Conservation (phyloP, 2,888 invertebrate species). For the Busseola fusca region DNA sequence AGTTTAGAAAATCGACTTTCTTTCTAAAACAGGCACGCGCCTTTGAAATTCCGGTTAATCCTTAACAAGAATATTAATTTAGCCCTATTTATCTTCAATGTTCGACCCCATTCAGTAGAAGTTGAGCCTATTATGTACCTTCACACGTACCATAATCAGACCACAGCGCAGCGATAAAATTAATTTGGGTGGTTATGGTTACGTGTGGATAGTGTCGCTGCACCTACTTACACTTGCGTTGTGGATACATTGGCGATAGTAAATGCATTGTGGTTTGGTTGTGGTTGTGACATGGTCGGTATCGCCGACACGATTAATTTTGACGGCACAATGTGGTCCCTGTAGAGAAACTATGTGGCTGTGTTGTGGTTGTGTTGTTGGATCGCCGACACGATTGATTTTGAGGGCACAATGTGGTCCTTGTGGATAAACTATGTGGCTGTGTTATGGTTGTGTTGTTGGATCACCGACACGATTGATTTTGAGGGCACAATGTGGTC, state of each 20-base stretch:
- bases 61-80: conserved; percentile 6
- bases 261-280: neutral
- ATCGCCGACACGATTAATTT: neutral
- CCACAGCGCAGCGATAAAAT: neutral
- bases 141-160: neutral
- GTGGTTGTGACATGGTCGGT: neutral
- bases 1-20: conserved; percentile 5
- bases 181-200: neutral
- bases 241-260: neutral
- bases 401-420: neutral
- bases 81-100: neutral
- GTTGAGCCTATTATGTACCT: neutral
- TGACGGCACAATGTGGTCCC: neutral
- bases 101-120: neutral
- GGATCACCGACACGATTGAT: neutral
- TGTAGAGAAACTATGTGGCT: neutral
- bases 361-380: neutral
- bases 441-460: neutral
- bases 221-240: neutral
- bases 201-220: neutral
- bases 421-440: neutral
- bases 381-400: neutral
- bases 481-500: neutral
- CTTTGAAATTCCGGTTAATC: neutral
- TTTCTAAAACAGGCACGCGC: neutral